Percentiles rank a stretch among this genome's conserved stretches.
Evolutionary conservation across 2,888 invertebrate genomes (phyloP).

Genomic region (Pheosia tremula): DNA sequence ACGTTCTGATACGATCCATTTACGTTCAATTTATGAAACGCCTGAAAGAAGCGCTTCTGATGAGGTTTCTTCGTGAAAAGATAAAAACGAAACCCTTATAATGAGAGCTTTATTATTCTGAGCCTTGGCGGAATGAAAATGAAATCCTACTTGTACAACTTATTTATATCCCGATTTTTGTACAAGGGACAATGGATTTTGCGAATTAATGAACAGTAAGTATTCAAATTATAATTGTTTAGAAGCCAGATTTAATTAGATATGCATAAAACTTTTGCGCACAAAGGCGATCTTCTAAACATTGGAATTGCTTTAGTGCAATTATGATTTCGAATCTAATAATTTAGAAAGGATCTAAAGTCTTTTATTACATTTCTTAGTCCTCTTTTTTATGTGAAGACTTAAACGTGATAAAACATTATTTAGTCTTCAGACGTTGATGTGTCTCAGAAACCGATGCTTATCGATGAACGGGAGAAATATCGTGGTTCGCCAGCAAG

Average conservation of each 20-base stretch:
- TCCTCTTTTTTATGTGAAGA: no score
- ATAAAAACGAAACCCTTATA: constrained; percentile 17
- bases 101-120: constrained; percentile 11
- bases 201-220: background rate
- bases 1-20: constrained; percentile 46
- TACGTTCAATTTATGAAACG: constrained; percentile 35
- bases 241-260: background rate
- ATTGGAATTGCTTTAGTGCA: constrained; percentile 43
- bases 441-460: constrained; percentile 70
- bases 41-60: constrained; percentile 25
- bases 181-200: background rate
- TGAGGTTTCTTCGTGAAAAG: constrained; percentile 14
- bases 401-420: constrained; percentile 61
- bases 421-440: constrained; percentile 56
- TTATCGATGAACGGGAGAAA: constrained; percentile 65
- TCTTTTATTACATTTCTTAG: no score
- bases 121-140: constrained; percentile 27
- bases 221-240: background rate
- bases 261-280: constrained; percentile 1
- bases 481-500: constrained; percentile 59
- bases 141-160: constrained; percentile 8
- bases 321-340: no score
- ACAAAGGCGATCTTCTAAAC: constrained; percentile 52
- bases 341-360: no score
- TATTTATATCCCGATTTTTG: background rate